Base-by-base conservation (phyloP, 1,140 invertebrate genomes). In the Cyphomyrmex costatus region DNA sequence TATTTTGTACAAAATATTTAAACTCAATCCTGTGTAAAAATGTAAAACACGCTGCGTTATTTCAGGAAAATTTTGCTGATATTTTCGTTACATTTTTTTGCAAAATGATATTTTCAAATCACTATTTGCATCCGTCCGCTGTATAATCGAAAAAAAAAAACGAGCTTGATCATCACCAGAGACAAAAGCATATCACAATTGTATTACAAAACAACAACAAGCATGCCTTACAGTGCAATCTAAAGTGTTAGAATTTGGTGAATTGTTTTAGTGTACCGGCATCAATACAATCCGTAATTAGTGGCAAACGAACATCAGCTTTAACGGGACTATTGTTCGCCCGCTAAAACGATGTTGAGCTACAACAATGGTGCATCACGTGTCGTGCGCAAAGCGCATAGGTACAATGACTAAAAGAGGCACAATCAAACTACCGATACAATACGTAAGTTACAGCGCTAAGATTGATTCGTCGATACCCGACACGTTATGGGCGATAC, bases 271-370 rank as follows among this genome's bases (percentile, higher is more conserved):
- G 68, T 46, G 36, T 49, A 3, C n/a, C n/a, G 19, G 24, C 24
- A 19, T 71, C 68, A 53, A 83, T 83, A 49, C 79, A 82, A 82
- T 80, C 33, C 65, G 78, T 80, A 80, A 80, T 74, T 83, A 83
- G 79, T 74, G 79, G 53, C 14, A 83, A 83, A 83, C 79, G 79
- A 83, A 83, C 79, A 83, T 83, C 79, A 83, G 68, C 79, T 74
- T 73, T 60, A 83, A 74, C 79, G n/a, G 68, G 53, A 33, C 68
- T 21, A 83, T 83, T 83, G 79, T 83, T 74, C 79, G 66, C 27
- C 8, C 36, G 27, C 56, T 83, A 46, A 60, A 60, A 36, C 56
- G 30, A 83, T 53, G 79, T 74, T 49, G 79, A 49, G 53, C 58
- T 21, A n/a, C 16, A 83, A 83, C 79, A 83, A 83, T 74, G 19